Percentiles rank a stretch among this genome's conserved stretches.
phyloP scores from a whole-genome alignment of 2,797 vertebrate species.

The Pangasius djambal region DNA sequence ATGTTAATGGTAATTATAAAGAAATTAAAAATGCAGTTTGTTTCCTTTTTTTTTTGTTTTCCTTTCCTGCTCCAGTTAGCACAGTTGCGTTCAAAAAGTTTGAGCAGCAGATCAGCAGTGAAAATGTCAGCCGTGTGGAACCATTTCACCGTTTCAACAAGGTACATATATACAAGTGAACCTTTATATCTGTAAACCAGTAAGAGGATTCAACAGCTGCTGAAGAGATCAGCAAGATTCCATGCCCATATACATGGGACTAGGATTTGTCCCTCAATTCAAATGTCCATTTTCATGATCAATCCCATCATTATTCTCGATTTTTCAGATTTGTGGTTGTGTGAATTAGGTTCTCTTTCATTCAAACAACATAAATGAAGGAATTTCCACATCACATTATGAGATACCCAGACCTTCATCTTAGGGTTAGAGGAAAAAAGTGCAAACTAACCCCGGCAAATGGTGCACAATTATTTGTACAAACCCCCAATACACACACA shows the following conservation, averaged over 20 bases:
- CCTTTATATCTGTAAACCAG: not conserved
- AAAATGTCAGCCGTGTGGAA: not conserved
- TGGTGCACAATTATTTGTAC: conserved; percentile 5
- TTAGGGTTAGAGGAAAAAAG: not conserved
- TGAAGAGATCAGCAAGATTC: not conserved
- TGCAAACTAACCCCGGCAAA: not conserved
- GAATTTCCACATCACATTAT: not conserved
- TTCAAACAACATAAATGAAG: not conserved
- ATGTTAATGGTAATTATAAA: not conserved
- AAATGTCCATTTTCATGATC: not conserved
- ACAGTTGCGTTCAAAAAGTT: not conserved
- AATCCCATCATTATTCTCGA: not conserved
- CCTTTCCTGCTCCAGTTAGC: not conserved
- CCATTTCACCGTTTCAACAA: not conserved
- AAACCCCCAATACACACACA: not conserved
- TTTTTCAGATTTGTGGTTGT: not conserved
- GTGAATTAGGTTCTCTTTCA: not conserved
- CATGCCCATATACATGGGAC: no score
- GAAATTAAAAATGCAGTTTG: not conserved
- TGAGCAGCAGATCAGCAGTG: not conserved
- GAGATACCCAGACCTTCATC: not conserved
- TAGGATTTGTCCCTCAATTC: not conserved
- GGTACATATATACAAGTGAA: not conserved
- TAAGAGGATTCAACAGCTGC: not conserved
- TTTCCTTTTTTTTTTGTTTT: not conserved